phyloP scores from a whole-genome alignment of 1,140 invertebrate genomes.

The Drosophila mayri region DNA sequence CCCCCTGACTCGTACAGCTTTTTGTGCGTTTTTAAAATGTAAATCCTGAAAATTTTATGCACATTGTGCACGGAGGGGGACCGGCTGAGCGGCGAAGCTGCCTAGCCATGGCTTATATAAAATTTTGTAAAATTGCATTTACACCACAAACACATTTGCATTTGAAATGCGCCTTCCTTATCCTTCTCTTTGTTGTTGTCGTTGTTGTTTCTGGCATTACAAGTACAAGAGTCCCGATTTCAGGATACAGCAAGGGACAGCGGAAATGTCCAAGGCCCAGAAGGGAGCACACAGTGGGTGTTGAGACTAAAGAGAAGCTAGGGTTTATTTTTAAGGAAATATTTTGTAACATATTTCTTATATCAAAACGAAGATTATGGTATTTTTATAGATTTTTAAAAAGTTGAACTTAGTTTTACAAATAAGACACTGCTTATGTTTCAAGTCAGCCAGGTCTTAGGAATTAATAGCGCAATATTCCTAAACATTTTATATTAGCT shows the following conservation, averaged over 20 bases:
- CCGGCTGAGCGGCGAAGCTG: constrained; percentile 2
- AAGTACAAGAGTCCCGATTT: constrained; percentile 65
- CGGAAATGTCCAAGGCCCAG: constrained; percentile 32
- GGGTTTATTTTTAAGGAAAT: background rate
- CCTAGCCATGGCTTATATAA: constrained; percentile 66
- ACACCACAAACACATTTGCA: constrained; percentile 83
- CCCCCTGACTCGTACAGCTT: constrained; percentile 22
- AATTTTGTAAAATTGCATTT: constrained; percentile 84
- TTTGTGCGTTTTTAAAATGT: constrained; percentile 76
- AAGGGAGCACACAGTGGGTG: constrained; percentile 20
- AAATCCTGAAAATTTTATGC: constrained; percentile 81
- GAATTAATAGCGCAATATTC: background rate
- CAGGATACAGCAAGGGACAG: constrained; percentile 42
- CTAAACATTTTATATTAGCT: background rate
- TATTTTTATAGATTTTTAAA: background rate
- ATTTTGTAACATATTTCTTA: background rate
- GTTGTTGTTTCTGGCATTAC: constrained; percentile 44
- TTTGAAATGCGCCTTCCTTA: constrained; percentile 66
- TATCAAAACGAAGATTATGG: background rate
- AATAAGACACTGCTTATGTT: no score
- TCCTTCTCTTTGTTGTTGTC: constrained; percentile 13
- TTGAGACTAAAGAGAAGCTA: no score
- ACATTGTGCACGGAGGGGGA: constrained; percentile 51
- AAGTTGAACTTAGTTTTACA: background rate
- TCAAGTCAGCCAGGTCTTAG: no score